Evolutionary conservation across 2,113 vertebrate genomes (phyloP).

Genomic region (Pelodiscus sinensis): DNA sequence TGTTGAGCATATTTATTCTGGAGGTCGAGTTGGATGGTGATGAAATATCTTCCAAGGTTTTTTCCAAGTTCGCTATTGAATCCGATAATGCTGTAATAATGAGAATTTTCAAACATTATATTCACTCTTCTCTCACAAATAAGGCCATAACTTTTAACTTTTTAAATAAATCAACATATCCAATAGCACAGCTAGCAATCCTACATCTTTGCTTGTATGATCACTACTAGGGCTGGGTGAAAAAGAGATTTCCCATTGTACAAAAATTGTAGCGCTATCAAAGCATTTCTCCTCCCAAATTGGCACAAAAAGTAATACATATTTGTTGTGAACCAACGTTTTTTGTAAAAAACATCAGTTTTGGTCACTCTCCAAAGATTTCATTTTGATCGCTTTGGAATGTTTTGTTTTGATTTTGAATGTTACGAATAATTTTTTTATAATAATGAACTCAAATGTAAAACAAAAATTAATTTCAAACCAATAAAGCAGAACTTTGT

Average conservation of each 20-base stretch:
- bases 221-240: neutral
- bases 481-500: neutral
- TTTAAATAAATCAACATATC: neutral
- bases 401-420: neutral
- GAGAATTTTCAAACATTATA: slow-evolving; percentile 16
- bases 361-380: neutral
- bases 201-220: neutral
- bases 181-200: neutral
- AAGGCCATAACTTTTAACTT: neutral
- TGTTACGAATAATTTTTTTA: neutral
- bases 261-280: neutral
- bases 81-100: slow-evolving; percentile 39
- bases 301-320: neutral
- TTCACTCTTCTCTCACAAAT: neutral
- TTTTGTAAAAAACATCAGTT: neutral
- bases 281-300: neutral
- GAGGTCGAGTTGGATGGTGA: slow-evolving; percentile 61
- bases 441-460: neutral
- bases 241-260: neutral
- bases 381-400: neutral
- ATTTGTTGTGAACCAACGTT: neutral
- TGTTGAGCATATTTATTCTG: slow-evolving; percentile 53
- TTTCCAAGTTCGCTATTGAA: slow-evolving; percentile 48
- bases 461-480: neutral
- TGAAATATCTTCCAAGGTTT: slow-evolving; percentile 31